Evolutionary conservation across 2,113 vertebrate genomes (phyloP).

Genomic region (Boulengeromyrus knoepffleri): DNA sequence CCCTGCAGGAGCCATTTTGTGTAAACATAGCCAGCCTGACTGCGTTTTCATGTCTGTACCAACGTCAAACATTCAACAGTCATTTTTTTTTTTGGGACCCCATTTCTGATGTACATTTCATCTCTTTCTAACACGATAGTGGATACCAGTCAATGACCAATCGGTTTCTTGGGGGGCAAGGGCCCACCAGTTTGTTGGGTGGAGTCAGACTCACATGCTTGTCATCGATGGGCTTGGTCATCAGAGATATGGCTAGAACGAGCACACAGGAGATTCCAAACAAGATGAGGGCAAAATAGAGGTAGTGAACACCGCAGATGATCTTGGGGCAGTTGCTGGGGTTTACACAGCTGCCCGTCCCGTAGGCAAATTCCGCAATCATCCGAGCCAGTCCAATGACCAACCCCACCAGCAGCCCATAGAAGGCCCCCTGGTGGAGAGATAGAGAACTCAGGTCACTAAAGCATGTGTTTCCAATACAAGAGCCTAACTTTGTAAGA

Average conservation of each 20-base stretch:
- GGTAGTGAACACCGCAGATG: constrained; percentile 91
- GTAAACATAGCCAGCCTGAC: neutral
- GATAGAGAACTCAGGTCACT: neutral
- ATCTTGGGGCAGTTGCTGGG: constrained; percentile 79
- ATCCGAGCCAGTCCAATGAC: constrained; percentile 70
- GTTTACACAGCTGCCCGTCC: constrained; percentile 73
- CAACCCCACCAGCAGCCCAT: constrained; percentile 74
- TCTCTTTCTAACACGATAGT: neutral
- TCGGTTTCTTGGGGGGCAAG: neutral
- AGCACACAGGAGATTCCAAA: constrained; percentile 54
- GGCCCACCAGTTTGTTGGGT: neutral
- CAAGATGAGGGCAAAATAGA: constrained; percentile 88
- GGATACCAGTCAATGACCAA: neutral
- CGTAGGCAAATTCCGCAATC: constrained; percentile 80
- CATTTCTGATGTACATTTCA: neutral
- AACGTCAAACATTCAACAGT: neutral
- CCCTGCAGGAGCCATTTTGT: neutral
- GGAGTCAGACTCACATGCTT: constrained; percentile 68
- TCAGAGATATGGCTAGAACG: constrained; percentile 70
- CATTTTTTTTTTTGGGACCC: neutral
- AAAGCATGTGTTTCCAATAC: neutral
- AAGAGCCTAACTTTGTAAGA: neutral
- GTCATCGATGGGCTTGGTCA: constrained; percentile 90
- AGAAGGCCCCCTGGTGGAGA: constrained; percentile 81
- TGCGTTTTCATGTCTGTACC: neutral